Percentiles rank a stretch among this genome's conserved stretches.
phyloP scores from a whole-genome alignment of 2,113 vertebrate genomes.

The Chaetura pelagica region DNA sequence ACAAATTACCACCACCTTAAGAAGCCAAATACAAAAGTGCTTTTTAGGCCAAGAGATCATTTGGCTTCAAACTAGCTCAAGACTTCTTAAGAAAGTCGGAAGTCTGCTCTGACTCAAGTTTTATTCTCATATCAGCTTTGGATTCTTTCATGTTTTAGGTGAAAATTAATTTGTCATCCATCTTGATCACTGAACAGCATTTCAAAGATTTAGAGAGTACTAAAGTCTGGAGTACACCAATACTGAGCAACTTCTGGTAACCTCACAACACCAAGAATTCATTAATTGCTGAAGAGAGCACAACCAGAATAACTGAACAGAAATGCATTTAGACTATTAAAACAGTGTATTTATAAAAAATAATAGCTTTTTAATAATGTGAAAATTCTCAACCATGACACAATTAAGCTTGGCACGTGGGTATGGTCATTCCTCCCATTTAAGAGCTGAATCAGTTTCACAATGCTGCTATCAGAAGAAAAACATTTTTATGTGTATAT shows the following conservation, averaged over 20 bases:
- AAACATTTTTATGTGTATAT: neutral
- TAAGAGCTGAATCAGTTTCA: neutral
- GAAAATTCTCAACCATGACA: neutral
- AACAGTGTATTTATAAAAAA: neutral
- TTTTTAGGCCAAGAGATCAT: neutral
- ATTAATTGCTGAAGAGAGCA: neutral
- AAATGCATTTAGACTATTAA: neutral
- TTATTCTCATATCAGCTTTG: neutral
- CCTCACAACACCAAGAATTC: neutral
- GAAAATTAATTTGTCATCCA: neutral
- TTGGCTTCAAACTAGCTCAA: neutral
- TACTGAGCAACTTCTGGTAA: neutral
- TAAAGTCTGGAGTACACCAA: neutral
- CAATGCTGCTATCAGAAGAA: neutral
- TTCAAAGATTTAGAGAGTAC: neutral
- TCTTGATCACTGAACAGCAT: neutral
- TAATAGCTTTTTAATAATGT: neutral
- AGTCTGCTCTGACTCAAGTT: neutral
- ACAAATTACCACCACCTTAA: neutral
- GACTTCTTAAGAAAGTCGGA: neutral
- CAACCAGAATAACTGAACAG: neutral
- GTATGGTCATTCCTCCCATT: neutral
- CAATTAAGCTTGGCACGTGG: neutral
- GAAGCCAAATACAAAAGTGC: neutral
- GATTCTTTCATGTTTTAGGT: neutral